Evolutionary conservation across 2,888 invertebrate species (phyloP).

Genomic region (Anthophora plumipes): DNA sequence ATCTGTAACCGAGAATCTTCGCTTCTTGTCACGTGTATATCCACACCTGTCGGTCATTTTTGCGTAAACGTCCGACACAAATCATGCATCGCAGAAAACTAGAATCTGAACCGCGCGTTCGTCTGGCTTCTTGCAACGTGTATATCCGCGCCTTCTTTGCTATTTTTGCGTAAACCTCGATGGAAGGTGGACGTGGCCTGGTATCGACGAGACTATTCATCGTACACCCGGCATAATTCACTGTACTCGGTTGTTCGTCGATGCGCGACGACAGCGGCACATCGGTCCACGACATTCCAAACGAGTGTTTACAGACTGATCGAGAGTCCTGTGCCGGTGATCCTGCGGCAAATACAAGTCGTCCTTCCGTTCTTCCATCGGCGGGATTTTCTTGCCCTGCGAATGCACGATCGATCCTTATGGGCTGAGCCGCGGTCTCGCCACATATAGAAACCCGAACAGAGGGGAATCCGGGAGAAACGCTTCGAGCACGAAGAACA

Average conservation of each 20-base stretch:
- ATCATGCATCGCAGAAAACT: neutral
- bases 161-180: constrained; percentile 32
- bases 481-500: constrained; percentile 35
- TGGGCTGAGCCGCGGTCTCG: constrained; percentile 37
- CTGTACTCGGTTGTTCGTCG: constrained; percentile 12
- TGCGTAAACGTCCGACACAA: neutral
- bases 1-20: neutral
- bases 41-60: neutral
- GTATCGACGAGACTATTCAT: constrained; percentile 46
- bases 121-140: constrained; percentile 23
- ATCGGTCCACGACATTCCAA: constrained; percentile 50
- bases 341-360: constrained; percentile 61
- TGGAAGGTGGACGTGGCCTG: constrained; percentile 23
- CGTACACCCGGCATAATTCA: constrained; percentile 59
- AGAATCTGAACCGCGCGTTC: neutral
- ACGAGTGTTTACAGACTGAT: constrained; percentile 61
- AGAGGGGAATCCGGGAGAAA: constrained; percentile 33
- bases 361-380: constrained; percentile 59
- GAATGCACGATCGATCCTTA: constrained; percentile 56
- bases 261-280: constrained; percentile 28
- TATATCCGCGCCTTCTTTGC: constrained; percentile 12
- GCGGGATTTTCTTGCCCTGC: constrained; percentile 50
- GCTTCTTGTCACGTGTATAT: neutral
- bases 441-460: constrained; percentile 57
- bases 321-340: constrained; percentile 37